These are phyloP conservation scores for Paragorgia papillata DNA, from an alignment of 92 coral and sea anemone genomes.

Conservation along the genomic window DNA sequence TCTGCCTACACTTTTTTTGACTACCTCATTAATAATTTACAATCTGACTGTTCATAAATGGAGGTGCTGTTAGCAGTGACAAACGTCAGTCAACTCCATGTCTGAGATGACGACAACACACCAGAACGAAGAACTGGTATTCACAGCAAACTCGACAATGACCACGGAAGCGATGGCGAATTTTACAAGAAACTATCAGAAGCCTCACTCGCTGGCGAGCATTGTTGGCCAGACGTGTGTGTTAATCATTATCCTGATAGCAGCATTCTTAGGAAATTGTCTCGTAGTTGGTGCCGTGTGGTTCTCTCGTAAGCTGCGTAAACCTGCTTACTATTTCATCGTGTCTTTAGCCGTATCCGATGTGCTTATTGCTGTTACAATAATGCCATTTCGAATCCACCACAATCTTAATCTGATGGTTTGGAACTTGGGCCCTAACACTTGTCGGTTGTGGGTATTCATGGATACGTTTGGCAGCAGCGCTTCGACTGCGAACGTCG, in stretches of 20 bases:
- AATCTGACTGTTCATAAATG: neutral
- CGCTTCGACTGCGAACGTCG: slow-evolving; percentile 85
- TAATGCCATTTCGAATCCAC: slow-evolving; percentile 93
- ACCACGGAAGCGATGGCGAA: neutral
- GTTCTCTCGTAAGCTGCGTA: slow-evolving; percentile 78
- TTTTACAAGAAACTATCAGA: neutral
- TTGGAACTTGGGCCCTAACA: slow-evolving; percentile 82
- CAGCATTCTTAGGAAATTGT: slow-evolving; percentile 89
- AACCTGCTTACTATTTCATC: slow-evolving; percentile 88
- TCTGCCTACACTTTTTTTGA: neutral
- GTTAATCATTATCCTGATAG: slow-evolving; percentile 77
- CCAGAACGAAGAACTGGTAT: neutral
- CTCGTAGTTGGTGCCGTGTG: slow-evolving; percentile 86
- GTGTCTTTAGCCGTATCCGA: slow-evolving; percentile 95
- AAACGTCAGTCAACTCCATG: neutral
- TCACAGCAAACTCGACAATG: neutral
- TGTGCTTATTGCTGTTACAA: slow-evolving; percentile 75
- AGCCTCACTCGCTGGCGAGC: slow-evolving; percentile 55
- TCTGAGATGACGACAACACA: neutral
- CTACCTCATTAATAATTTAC: neutral
- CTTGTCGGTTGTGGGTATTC: slow-evolving; percentile 86
- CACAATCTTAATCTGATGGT: slow-evolving; percentile 75
- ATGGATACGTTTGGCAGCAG: slow-evolving; percentile 77
- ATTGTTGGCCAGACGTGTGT: slow-evolving; percentile 87
- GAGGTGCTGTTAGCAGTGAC: neutral